Evolutionary conservation across 2,797 vertebrate species (phyloP).

Genomic region (Halcyon badia): DNA sequence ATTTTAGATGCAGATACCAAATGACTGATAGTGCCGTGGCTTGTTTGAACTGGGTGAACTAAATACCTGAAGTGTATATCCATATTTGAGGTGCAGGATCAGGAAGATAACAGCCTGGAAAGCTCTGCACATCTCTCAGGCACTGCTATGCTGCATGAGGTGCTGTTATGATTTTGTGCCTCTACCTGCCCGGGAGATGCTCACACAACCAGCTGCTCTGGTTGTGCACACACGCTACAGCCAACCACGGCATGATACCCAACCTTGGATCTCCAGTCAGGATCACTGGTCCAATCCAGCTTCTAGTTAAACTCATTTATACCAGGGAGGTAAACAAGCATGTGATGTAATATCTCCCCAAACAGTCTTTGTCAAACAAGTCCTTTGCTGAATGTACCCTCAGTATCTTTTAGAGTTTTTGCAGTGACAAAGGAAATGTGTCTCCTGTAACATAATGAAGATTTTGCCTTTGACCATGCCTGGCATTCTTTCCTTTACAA

Average conservation of each 20-base stretch:
- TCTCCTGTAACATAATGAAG: not conserved
- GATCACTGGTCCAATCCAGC: not conserved
- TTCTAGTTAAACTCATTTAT: not conserved
- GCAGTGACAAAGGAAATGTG: not conserved
- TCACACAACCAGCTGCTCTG: not conserved
- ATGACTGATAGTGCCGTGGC: not conserved
- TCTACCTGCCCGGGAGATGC: not conserved
- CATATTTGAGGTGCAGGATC: not conserved
- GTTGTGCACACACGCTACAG: rapidly evolving
- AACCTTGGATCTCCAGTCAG: not conserved
- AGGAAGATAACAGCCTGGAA: not conserved
- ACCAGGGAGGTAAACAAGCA: not conserved
- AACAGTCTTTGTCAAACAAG: not conserved
- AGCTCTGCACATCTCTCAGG: not conserved
- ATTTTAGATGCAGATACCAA: not conserved
- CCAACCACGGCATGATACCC: not conserved
- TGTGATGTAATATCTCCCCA: not conserved
- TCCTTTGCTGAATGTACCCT: not conserved
- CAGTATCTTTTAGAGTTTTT: not conserved
- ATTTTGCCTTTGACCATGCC: not conserved
- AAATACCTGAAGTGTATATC: not conserved
- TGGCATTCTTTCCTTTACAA: not conserved
- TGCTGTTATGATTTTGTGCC: rapidly evolving
- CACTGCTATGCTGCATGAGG: rapidly evolving
- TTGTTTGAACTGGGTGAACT: not conserved